Base-by-base conservation (phyloP, 2,888 invertebrate species). In the Drosophila quasianomalipes region DNA sequence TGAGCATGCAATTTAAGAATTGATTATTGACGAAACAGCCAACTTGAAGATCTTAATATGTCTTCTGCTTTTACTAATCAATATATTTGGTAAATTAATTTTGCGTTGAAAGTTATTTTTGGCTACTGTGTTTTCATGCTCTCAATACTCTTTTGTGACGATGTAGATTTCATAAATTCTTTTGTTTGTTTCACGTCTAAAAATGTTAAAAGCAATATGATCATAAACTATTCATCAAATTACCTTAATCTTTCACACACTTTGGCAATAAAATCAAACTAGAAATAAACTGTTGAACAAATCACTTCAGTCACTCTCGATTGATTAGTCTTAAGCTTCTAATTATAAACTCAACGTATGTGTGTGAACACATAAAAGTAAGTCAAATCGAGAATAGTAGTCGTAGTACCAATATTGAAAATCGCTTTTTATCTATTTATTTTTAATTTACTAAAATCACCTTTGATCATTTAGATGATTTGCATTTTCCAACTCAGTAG, bases 391-490 rank as follows among this genome's bases (percentile, higher is more conserved):
- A 31, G 66, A 65, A 26, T 22, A n/a, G 26, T 30, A 5, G 19
- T 22, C 4, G 10, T 14, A 6, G 14, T n/a, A 22, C 16, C 39
- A 4, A 33, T 12, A 47, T 16, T 37, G 12, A 39, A 26, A 37
- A 16, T 37, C 31, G 58, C 30, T 62, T 54, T 59, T 35, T 54
- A 63, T 65, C 52, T 68, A 53, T 51, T 68, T 62, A 51, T 68
- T 76, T 80, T 37, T 65, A 70, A 65, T 64, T 76, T 57, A 76
- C 49, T 47, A 47, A 47, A 7, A 47, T 62, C 60, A 47, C 54
- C 73, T 81, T 76, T 81, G 81, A 79, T 81, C 76, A 72, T 69
- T 69, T 58, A 30, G 41, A 79, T 81, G 79, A 79, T 81, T 79
- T 79, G 82, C 79, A 81, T 81, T 79, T 79, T 76, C 68, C 61